These are phyloP conservation scores for Hoplodrina ambigua DNA, from an alignment of 2,888 invertebrate genomes.

Conservation along the genomic window DNA sequence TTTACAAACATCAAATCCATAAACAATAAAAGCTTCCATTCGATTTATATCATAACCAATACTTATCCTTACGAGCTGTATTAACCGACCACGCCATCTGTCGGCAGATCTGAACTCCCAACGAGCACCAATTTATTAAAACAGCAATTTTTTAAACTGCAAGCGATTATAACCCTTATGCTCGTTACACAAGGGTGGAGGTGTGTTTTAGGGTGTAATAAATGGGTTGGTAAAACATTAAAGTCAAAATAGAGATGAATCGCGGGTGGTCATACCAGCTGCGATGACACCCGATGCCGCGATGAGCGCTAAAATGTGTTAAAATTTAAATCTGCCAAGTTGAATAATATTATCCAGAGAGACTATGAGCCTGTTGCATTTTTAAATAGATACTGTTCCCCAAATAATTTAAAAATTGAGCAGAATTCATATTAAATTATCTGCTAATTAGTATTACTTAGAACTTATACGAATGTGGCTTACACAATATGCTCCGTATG, in stretches of 20 bases:
- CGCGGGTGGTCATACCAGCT: conserved; percentile 86
- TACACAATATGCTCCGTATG: too few relatives aligned
- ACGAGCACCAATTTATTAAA: conserved; percentile 45
- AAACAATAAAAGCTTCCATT: conserved; percentile 70
- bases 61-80: conserved; percentile 74
- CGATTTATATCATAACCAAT: conserved; percentile 77
- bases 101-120: conserved; percentile 71
- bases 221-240: conserved; percentile 65
- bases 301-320: conserved; percentile 54
- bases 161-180: conserved; percentile 61
- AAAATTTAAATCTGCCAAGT: not conserved
- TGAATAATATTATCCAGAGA: not conserved
- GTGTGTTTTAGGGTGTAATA: not conserved
- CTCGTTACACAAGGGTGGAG: conserved; percentile 6
- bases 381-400: too few relatives aligned
- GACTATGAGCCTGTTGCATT: too few relatives aligned
- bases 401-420: too few relatives aligned
- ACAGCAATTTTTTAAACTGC: not conserved
- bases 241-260: conserved; percentile 79
- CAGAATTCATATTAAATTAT: too few relatives aligned
- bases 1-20: conserved; percentile 79
- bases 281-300: conserved; percentile 72
- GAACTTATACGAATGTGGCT: too few relatives aligned
- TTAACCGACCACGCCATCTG: conserved; percentile 86
- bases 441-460: too few relatives aligned